phyloP scores from a whole-genome alignment of 2,888 invertebrate genomes.

The Mystacides longicornis region DNA sequence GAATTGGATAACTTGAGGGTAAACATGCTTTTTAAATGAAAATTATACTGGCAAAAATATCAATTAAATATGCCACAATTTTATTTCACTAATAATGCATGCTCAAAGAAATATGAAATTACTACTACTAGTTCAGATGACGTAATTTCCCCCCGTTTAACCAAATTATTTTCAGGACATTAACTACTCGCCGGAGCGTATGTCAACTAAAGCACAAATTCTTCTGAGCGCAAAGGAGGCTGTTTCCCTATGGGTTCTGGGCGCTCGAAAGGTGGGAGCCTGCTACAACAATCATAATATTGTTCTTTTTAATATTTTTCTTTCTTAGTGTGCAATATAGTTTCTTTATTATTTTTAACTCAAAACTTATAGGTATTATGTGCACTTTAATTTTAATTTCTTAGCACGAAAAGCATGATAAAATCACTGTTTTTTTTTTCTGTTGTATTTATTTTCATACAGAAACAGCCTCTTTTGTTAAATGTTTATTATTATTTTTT shows the following conservation, averaged over 20 bases:
- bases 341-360: not conserved
- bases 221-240: constrained; percentile 90
- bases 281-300: not conserved
- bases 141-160: too few relatives aligned
- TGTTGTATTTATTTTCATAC: constrained; percentile 27
- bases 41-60: too few relatives aligned
- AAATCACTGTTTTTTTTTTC: constrained; percentile 27
- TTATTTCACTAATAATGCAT: too few relatives aligned
- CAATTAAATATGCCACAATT: too few relatives aligned
- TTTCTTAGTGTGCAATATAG: not conserved
- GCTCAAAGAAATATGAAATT: too few relatives aligned
- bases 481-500: too few relatives aligned
- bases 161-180: constrained; percentile 59
- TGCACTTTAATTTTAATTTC: not conserved
- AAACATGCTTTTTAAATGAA: constrained; percentile 31
- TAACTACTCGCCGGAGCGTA: constrained; percentile 59
- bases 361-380: not conserved
- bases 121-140: too few relatives aligned
- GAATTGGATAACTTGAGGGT: constrained; percentile 86
- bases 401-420: not conserved
- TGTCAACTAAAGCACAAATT: constrained; percentile 64
- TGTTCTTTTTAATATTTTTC: not conserved
- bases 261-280: constrained; percentile 73
- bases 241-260: constrained; percentile 89
- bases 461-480: constrained; percentile 51